Evolutionary conservation across 2,888 invertebrate genomes (phyloP).

Genomic region (Leptinotarsa haldemani): DNA sequence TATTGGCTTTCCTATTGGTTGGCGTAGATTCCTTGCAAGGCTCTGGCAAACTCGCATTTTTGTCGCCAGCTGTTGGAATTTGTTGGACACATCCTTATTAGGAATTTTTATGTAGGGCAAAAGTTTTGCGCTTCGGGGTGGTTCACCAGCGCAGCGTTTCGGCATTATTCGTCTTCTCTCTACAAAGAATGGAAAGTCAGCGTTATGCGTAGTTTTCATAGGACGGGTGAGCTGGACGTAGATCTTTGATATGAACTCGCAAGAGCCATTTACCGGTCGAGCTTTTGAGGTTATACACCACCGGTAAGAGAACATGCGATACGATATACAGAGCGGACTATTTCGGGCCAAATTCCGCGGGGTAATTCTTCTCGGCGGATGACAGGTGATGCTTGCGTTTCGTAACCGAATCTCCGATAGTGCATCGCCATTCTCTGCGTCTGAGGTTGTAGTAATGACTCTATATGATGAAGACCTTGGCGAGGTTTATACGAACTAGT

Average conservation of each 20-base stretch:
- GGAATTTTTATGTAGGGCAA: not conserved
- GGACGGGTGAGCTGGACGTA: not conserved
- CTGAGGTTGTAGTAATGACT: constrained; percentile 33
- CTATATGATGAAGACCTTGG: constrained; percentile 25
- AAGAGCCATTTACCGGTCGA: not conserved
- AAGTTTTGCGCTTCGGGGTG: not conserved
- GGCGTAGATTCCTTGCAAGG: not conserved
- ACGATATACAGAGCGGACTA: constrained; percentile 16
- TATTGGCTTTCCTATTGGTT: no score
- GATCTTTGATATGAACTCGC: constrained; percentile 14
- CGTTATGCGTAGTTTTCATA: not conserved
- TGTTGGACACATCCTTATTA: not conserved
- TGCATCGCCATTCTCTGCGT: constrained; percentile 24
- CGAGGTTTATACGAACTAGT: constrained; percentile 30
- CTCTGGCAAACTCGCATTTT: not conserved
- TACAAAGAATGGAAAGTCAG: not conserved
- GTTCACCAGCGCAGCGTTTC: not conserved
- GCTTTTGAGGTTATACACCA: constrained; percentile 18
- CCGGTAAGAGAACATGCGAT: not conserved
- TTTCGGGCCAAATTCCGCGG: constrained; percentile 17
- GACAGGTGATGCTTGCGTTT: constrained; percentile 11
- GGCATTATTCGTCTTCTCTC: not conserved
- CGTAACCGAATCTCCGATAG: not conserved
- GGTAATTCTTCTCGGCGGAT: not conserved
- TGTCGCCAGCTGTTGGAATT: not conserved